These are phyloP conservation scores for Ophion slaviceki DNA, from an alignment of 2,888 invertebrate genomes.

Conservation along the genomic window DNA sequence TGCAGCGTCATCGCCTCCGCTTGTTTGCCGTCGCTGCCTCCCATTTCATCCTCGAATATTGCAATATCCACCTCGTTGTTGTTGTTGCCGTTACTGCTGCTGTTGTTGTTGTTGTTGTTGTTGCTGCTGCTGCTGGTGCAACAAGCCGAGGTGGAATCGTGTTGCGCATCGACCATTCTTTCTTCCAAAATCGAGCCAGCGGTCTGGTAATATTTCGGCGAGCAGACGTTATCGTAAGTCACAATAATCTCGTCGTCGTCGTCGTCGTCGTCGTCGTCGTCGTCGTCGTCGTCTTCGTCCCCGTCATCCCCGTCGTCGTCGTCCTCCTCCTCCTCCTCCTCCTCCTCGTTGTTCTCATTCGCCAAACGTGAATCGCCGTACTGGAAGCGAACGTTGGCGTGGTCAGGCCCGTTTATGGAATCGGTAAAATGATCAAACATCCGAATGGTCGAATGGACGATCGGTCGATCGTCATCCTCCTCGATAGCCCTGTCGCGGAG, in stretches of 20 bases:
- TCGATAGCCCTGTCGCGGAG: conserved; percentile 50
- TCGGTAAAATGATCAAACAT: conserved; percentile 2
- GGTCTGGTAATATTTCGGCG: background rate
- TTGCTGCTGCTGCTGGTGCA: background rate
- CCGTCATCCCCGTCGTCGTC: background rate
- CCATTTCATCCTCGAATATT: background rate
- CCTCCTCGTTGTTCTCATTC: background rate
- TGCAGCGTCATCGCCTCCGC: conserved; percentile 61
- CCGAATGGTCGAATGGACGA: conserved; percentile 6
- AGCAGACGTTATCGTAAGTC: conserved; percentile 1
- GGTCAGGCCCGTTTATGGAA: background rate
- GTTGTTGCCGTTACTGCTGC: background rate
- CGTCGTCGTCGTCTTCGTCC: background rate
- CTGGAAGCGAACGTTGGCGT: conserved; percentile 12
- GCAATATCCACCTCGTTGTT: background rate
- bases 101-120: background rate
- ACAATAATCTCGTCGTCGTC: conserved; percentile 3
- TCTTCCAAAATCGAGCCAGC: conserved; percentile 9
- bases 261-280: background rate
- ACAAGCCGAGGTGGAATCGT: background rate
- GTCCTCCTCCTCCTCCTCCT: background rate
- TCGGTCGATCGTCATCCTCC: conserved; percentile 25
- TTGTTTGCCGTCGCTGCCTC: background rate
- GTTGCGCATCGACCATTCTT: background rate
- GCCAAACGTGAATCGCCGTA: conserved; percentile 9